Evolutionary conservation across 2,888 invertebrate species (phyloP).

Genomic region (Mimumesa dahlbomi): DNA sequence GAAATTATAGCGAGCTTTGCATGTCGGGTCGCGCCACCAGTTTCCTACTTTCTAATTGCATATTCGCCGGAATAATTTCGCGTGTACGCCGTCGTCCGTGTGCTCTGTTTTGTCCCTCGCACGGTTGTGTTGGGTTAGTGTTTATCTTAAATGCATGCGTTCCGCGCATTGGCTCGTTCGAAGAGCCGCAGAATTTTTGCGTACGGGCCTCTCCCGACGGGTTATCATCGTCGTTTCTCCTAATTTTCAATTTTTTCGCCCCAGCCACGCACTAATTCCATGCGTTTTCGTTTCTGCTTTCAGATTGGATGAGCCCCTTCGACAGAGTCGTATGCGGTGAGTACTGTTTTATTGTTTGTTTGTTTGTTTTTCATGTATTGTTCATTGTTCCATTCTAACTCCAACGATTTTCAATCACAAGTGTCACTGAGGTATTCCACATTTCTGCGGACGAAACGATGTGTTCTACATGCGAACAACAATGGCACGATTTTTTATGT

Average conservation of each 20-base stretch:
- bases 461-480: too few relatives aligned
- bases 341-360: slow-evolving; percentile 80
- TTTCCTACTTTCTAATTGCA: slow-evolving; percentile 69
- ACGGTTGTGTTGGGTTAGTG: slow-evolving; percentile 1
- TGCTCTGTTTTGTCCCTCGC: not conserved
- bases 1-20: slow-evolving; percentile 53
- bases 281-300: slow-evolving; percentile 83
- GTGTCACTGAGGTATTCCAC: too few relatives aligned
- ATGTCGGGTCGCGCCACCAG: slow-evolving; percentile 53
- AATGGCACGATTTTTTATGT: too few relatives aligned
- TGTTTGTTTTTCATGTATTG: too few relatives aligned
- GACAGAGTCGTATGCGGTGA: slow-evolving; percentile 97
- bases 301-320: slow-evolving; percentile 98
- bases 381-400: too few relatives aligned
- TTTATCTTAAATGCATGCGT: slow-evolving; percentile 49
- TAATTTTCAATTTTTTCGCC: slow-evolving; percentile 37
- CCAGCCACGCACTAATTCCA: too few relatives aligned
- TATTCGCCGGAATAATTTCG: slow-evolving; percentile 45
- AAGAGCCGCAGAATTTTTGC: slow-evolving; percentile 23
- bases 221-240: slow-evolving; percentile 32
- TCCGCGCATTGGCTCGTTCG: slow-evolving; percentile 27
- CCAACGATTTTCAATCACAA: too few relatives aligned
- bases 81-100: not conserved
- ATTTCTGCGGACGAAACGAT: too few relatives aligned
- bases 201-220: too few relatives aligned